Percentiles rank a stretch among this genome's conserved stretches.
These are phyloP conservation scores for Tenthredo mesomela DNA, from an alignment of 2,888 invertebrate genomes.

Conservation along the genomic window DNA sequence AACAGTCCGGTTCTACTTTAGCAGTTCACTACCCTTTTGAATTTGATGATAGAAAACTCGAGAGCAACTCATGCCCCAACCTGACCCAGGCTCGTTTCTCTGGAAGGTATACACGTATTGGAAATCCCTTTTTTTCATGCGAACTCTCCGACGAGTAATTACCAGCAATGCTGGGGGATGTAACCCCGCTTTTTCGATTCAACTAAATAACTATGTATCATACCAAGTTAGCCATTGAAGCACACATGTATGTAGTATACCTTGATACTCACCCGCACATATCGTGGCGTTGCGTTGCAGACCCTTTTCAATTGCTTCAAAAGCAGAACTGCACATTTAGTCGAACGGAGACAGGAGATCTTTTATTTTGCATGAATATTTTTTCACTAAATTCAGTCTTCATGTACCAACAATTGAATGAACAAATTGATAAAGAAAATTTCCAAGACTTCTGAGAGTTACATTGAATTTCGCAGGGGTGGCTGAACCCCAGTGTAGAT, in stretches of 20 bases:
- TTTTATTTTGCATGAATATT: background rate
- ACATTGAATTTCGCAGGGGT: background rate
- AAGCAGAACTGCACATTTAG: background rate
- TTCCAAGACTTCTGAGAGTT: background rate
- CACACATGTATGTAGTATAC: background rate
- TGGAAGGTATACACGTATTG: background rate
- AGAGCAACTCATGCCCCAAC: background rate
- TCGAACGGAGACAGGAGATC: background rate
- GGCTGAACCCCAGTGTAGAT: too few species aligned
- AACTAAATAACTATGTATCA: conserved; percentile 29
- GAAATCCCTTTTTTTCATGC: conserved; percentile 11
- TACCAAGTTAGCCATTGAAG: background rate
- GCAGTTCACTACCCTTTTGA: background rate
- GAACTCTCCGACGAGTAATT: conserved; percentile 34
- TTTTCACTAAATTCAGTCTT: background rate
- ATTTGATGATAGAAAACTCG: conserved; percentile 3
- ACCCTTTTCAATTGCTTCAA: background rate
- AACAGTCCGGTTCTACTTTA: background rate
- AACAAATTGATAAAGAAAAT: background rate
- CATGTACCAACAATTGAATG: background rate
- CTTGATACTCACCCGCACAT: background rate
- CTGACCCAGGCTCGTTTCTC: background rate
- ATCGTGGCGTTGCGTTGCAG: background rate
- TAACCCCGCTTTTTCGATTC: conserved; percentile 25
- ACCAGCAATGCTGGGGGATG: conserved; percentile 20